These are phyloP conservation scores for Siniperca undulata DNA, from an alignment of 2,797 vertebrate genomes.

Conservation along the genomic window DNA sequence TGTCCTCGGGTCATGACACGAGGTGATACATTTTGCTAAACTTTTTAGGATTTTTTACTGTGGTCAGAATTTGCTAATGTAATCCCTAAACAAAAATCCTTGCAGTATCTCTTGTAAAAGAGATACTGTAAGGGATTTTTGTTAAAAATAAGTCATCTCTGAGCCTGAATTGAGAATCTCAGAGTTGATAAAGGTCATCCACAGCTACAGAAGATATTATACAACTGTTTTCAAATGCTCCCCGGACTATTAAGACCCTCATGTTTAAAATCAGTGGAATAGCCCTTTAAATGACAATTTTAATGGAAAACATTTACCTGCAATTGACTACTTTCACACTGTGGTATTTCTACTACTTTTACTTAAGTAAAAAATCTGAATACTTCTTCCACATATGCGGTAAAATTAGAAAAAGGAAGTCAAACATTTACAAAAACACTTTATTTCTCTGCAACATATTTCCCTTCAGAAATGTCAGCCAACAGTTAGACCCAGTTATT, in stretches of 20 bases:
- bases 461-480: conserved; percentile 38
- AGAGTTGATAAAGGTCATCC: neutral
- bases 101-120: too few species aligned
- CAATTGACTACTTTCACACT: neutral
- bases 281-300: neutral
- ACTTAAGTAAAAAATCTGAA: neutral
- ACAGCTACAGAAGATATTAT: neutral
- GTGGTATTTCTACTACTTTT: neutral
- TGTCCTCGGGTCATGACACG: too few species aligned
- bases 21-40: too few species aligned
- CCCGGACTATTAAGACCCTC: neutral
- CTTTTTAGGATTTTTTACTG: too few species aligned
- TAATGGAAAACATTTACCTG: neutral
- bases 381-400: neutral
- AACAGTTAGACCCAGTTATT: conserved; percentile 15
- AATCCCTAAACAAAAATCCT: too few species aligned
- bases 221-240: neutral
- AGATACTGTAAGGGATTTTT: too few species aligned
- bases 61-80: too few species aligned
- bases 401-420: conserved; percentile 4
- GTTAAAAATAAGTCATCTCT: too few species aligned
- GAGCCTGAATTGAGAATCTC: neutral
- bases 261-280: neutral
- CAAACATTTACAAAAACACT: conserved; percentile 46
- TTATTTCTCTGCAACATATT: conserved; percentile 56